Base-by-base conservation (phyloP, 2,113 vertebrate species). In the Hypocryptadius cinnamomeus region DNA sequence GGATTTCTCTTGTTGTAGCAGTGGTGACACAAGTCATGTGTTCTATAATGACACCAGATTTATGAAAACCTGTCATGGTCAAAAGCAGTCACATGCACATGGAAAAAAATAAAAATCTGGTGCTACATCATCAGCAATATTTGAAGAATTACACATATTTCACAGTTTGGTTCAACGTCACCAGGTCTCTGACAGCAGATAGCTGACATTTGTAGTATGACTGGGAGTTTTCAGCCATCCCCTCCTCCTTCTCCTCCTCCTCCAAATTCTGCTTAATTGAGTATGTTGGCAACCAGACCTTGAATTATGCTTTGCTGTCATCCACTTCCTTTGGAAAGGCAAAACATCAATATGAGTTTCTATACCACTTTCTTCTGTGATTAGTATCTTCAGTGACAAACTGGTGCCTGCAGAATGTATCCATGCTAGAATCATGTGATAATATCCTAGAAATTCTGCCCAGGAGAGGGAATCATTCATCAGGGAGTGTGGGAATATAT, bases 11-110 rank as follows among this genome's bases (percentile, higher is more conserved):
- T 94, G 69, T 81, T 93, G 87, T 92, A 92, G 85, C 94, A 91
- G 91, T 95, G 82, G 89, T 92, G 90, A 94, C 95, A 95, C 85
- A 94, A 95, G 87, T 96, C 94, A 91, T 94, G 95, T 96, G 95
- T 91, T 95, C 87, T 86, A 61, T 71, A 96, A 64, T 74, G 94
- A 91, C 87, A 94, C 89, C 94, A 96, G 94, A 95, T 96, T 94
- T 92, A 92, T 96, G 94, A 94, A 95, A 95, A 95, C 86, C 96
- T 93, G 94, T 95, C 95, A 91, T 91, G 81, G 87, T 70, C 91
- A 92, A 89, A 95, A 92, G 61, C 59, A 91, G 87, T 87, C 92
- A 93, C 92, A 85, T 93, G 88, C 24, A 37, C 83, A 28, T 13
- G 23, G 22, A 51, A 31, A 63, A 53, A 72, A 56, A 20, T 13